phyloP scores from a whole-genome alignment of 2,888 invertebrate genomes.

The Isoperla grammatica region DNA sequence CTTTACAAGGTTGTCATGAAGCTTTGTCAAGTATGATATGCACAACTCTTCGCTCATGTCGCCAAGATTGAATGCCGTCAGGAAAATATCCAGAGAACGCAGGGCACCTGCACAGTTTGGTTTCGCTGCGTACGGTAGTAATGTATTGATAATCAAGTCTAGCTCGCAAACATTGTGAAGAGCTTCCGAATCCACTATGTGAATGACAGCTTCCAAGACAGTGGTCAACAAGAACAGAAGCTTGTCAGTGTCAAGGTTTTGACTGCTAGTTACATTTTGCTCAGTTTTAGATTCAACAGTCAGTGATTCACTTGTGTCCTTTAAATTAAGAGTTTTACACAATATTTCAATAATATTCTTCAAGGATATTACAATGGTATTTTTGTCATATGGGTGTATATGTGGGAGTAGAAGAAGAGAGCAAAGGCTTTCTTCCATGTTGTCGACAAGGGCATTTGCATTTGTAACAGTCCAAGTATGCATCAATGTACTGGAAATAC shows the following conservation, averaged over 20 bases:
- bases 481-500: background rate
- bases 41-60: slow-evolving; percentile 43
- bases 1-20: slow-evolving; percentile 51
- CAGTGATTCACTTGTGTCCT: slow-evolving; percentile 10
- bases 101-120: slow-evolving; percentile 48
- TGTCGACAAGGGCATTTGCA: slow-evolving; percentile 42
- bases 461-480: slow-evolving; percentile 37
- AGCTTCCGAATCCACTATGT: slow-evolving; percentile 49
- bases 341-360: slow-evolving; percentile 41
- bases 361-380: slow-evolving; percentile 40
- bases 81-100: slow-evolving; percentile 51
- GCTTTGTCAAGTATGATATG: slow-evolving; percentile 44
- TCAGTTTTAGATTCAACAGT: slow-evolving; percentile 7
- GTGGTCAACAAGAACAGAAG: slow-evolving; percentile 49
- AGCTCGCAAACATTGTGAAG: slow-evolving; percentile 47
- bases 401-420: slow-evolving; percentile 54
- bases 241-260: background rate
- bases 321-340: slow-evolving; percentile 28
- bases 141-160: slow-evolving; percentile 43
- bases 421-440: slow-evolving; percentile 47
- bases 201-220: slow-evolving; percentile 53
- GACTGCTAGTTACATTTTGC: too few species aligned
- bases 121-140: slow-evolving; percentile 47
- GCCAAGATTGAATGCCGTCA: slow-evolving; percentile 45
- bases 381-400: slow-evolving; percentile 44